Percentiles rank a stretch among this genome's conserved stretches.
Conservation (phyloP, 2,888 invertebrate species). For the Homarus gammarus region DNA sequence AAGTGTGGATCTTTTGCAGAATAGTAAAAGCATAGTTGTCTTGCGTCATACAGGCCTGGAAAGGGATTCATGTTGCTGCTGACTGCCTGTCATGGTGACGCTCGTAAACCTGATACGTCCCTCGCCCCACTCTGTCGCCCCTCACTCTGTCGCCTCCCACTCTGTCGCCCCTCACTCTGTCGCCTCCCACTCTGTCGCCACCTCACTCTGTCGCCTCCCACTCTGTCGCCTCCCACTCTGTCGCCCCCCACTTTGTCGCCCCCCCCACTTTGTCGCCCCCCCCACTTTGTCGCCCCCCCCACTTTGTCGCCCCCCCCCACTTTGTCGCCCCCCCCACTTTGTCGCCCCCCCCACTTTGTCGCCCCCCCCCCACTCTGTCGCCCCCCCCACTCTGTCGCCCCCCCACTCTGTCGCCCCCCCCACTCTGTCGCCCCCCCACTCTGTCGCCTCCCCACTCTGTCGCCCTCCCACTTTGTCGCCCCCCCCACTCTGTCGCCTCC, state of each 20-base stretch:
- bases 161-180: neutral
- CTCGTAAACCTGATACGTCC: too few species aligned
- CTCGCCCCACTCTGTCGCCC: too few species aligned
- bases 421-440: neutral
- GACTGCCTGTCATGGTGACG: too few species aligned
- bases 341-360: neutral
- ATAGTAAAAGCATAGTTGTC: too few species aligned
- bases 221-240: neutral
- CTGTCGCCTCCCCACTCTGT: constrained; percentile 1
- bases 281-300: too few species aligned
- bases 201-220: neutral
- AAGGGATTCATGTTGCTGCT: too few species aligned
- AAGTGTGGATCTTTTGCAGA: too few species aligned
- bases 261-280: too few species aligned
- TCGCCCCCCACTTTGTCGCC: neutral
- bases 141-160: neutral
- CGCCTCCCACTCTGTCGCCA: neutral
- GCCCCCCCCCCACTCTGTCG: neutral
- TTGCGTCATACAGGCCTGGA: too few species aligned
- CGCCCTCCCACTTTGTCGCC: neutral
- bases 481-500: neutral
- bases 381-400: neutral
- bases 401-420: neutral
- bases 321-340: too few species aligned
- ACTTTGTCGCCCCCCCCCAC: too few species aligned